Conservation (phyloP, 2,888 invertebrate species). For the Trissolcus brochymenae region DNA sequence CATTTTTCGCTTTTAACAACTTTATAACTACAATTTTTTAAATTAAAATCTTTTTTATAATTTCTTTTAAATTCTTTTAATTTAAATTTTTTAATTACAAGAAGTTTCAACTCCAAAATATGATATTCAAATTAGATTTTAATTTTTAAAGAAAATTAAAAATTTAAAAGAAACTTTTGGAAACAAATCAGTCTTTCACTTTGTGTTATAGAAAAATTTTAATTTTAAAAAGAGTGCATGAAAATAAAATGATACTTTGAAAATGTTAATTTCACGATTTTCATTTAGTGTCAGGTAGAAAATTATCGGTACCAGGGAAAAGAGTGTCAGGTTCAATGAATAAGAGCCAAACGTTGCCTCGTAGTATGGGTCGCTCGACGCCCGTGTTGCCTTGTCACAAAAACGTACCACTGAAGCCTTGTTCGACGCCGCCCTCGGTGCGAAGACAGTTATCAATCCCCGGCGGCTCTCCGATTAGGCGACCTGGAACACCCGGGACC, state of each 20-base stretch:
- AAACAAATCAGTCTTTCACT: too few relatives aligned
- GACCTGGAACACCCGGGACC: constrained; percentile 74
- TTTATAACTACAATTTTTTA: too few relatives aligned
- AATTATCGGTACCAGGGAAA: constrained; percentile 85
- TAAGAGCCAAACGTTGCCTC: constrained; percentile 91
- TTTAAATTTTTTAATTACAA: too few relatives aligned
- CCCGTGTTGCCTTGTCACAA: constrained; percentile 79
- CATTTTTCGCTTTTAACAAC: too few relatives aligned
- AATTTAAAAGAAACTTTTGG: too few relatives aligned
- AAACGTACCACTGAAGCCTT: constrained; percentile 80
- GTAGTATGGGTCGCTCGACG: constrained; percentile 85
- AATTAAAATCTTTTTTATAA: too few relatives aligned
- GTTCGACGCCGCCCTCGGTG: constrained; percentile 90
- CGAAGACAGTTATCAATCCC: constrained; percentile 87
- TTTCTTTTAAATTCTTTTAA: too few relatives aligned
- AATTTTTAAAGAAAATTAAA: too few relatives aligned
- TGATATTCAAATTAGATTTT: too few relatives aligned
- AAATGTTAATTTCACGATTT: constrained; percentile 1
- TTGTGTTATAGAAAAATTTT: too few relatives aligned
- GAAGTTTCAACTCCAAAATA: too few relatives aligned
- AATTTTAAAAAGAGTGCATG: too few relatives aligned
- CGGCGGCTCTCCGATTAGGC: constrained; percentile 82
- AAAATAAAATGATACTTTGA: neutral
- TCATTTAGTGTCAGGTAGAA: constrained; percentile 86
- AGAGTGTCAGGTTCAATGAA: constrained; percentile 83